These are phyloP conservation scores for Aurelia sp. DNA, from an alignment of 30 jellyfish, hydroid and myxozoan genomes.

Conservation along the genomic window DNA sequence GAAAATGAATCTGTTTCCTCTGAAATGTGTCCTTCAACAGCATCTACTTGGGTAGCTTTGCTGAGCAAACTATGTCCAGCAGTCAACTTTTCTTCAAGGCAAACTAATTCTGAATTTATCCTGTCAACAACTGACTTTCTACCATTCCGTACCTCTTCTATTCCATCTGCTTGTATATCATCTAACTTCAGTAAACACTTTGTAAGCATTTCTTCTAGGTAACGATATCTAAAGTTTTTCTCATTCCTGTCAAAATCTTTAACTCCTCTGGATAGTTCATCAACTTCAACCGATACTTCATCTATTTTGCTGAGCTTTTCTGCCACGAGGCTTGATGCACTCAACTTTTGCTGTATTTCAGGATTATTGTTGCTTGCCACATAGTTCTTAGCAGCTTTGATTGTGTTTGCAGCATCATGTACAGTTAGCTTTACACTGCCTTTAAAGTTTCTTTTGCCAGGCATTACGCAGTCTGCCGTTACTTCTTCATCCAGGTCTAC, in stretches of 20 bases:
- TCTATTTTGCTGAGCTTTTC: constrained; percentile 15
- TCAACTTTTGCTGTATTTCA: not conserved
- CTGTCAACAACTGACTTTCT: constrained; percentile 60
- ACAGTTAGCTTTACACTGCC: too few relatives aligned
- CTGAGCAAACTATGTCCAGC: not conserved
- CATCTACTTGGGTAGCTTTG: too few relatives aligned
- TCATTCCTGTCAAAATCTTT: constrained; percentile 10
- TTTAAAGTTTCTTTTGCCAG: too few relatives aligned
- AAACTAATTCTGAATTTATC: constrained; percentile 38
- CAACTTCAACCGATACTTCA: constrained; percentile 35
- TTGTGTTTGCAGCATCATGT: too few relatives aligned
- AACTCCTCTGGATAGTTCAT: constrained; percentile 39
- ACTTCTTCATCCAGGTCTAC: too few relatives aligned
- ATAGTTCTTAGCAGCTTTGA: not conserved
- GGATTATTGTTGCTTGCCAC: not conserved
- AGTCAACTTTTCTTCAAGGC: constrained; percentile 40
- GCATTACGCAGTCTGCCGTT: too few relatives aligned
- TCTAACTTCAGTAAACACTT: constrained; percentile 80
- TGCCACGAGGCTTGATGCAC: not conserved
- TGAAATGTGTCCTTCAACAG: too few relatives aligned
- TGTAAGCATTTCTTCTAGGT: constrained; percentile 85
- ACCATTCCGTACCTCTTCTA: constrained; percentile 52
- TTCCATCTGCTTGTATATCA: constrained; percentile 80
- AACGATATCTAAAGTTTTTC: constrained; percentile 33
- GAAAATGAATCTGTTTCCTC: too few relatives aligned